A percentile compares a stretch with the other conserved stretches of the same genome.
These are phyloP conservation scores for Plectus sambesii DNA, from an alignment of 1,140 invertebrate genomes.

Conservation along the genomic window DNA sequence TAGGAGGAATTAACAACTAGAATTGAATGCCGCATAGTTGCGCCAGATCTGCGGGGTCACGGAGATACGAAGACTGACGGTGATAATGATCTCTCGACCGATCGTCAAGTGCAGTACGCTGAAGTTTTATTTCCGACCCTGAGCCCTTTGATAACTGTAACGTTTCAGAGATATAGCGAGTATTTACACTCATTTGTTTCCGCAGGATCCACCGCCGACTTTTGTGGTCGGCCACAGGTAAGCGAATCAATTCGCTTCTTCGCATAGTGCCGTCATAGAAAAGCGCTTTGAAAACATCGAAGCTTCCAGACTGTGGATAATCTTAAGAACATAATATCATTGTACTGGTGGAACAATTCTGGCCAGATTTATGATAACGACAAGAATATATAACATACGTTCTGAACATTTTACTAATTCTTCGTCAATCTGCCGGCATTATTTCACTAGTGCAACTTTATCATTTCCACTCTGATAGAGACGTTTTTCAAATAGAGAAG, in stretches of 20 bases:
- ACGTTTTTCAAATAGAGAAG: too few species aligned
- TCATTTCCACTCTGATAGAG: too few species aligned
- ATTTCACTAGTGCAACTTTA: constrained; percentile 6
- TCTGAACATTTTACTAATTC: too few species aligned
- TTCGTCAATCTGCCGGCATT: neutral
- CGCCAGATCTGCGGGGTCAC: constrained; percentile 42
- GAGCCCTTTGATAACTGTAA: constrained; percentile 7
- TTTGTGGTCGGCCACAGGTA: constrained; percentile 35
- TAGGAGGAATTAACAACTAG: constrained; percentile 30
- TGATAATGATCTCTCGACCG: constrained; percentile 34
- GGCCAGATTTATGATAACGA: too few species aligned
- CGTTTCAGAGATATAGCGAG: constrained; percentile 20
- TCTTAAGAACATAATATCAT: too few species aligned
- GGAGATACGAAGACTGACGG: constrained; percentile 30
- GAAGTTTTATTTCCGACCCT: constrained; percentile 4
- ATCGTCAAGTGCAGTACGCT: constrained; percentile 29
- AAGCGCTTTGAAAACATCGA: too few species aligned
- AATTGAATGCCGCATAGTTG: constrained; percentile 39
- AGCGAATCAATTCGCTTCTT: neutral
- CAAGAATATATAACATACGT: too few species aligned
- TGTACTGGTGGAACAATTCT: too few species aligned
- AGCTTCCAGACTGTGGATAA: too few species aligned
- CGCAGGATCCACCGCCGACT: constrained; percentile 15
- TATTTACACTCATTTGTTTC: constrained; percentile 29
- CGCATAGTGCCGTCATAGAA: neutral